Evolutionary conservation across 2,797 vertebrate species (phyloP), one percentile per base, ranked within the genome.

Genomic region (Lutjanus argentimaculatus): DNA sequence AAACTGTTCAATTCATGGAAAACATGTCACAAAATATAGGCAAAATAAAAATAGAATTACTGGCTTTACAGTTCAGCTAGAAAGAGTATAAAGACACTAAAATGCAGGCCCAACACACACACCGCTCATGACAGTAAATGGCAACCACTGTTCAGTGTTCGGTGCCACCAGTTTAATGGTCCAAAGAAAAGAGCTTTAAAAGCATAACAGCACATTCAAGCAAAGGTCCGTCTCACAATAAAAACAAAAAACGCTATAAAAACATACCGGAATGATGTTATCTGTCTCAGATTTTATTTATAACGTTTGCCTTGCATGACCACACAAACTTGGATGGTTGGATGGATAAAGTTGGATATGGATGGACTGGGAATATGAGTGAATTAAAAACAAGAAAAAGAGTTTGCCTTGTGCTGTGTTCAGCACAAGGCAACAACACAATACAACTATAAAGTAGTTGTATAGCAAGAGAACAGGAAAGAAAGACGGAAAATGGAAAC

Each of bases 151-250:
- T 70, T 68, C 43, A 68, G 63, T 43, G 62, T 45, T 62, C 25
- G 42, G 66, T 25, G 71, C 63, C 56, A 4, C 76, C 8, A 43
- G 64, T 75, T 82, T 87, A 85, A 83, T 58, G 57, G 40, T 42
- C 59, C 64, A 80, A 58, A 71, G 68, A 82, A 64, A 67, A 40
- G 36, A 51, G 72, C 48, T 67, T 64, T 77, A 22, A 77, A 71
- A 75, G 42, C 55, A 67, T 19, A 48, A 84, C 25, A 75, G 45
- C 53, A 48, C 68, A 45, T 48, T 64, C 30, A 52, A 52, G 30
- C 46, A 59, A 48, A 62, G 30, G 45, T 48, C 30, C 19, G 57
- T 80, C 79, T 78, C 36, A 53, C 30, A 79, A n/a, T 49, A 70
- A 79, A 81, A 80, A 56, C 10, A 65, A 62, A 53, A 52, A 48